Evolutionary conservation across 2,113 vertebrate species (phyloP).

Genomic region (Craseonycteris thonglongyai): DNA sequence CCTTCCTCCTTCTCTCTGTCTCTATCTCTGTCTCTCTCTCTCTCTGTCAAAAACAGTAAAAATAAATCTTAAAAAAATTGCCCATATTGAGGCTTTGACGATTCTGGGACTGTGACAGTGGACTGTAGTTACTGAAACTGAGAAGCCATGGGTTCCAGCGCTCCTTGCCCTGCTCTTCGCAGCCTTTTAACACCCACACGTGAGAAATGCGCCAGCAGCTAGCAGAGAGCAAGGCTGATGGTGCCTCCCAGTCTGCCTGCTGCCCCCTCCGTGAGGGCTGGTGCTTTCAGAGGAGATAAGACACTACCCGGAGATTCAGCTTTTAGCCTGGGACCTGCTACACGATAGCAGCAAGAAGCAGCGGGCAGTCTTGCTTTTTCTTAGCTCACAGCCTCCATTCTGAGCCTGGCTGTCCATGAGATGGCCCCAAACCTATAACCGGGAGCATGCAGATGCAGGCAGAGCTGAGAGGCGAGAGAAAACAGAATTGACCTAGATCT

Average conservation of each 20-base stretch:
- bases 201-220: background rate
- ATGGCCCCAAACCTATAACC: no score
- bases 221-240: background rate
- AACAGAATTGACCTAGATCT: background rate
- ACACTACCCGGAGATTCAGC: background rate
- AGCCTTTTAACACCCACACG: background rate
- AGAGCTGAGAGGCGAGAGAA: background rate
- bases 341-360: background rate
- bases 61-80: no score
- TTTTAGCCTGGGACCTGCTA: background rate
- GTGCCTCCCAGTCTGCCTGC: background rate
- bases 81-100: background rate
- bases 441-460: background rate
- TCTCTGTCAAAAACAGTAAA: no score
- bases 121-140: background rate
- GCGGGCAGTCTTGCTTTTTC: rapidly evolving
- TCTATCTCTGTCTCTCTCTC: no score
- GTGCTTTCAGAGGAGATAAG: background rate
- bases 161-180: background rate
- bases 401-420: background rate
- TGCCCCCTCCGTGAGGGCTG: background rate
- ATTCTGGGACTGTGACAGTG: background rate
- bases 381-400: background rate
- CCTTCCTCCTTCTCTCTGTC: no score
- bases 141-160: background rate